Evolutionary conservation across 1,140 invertebrate species (phyloP).

Genomic region (Drosophila virilis): DNA sequence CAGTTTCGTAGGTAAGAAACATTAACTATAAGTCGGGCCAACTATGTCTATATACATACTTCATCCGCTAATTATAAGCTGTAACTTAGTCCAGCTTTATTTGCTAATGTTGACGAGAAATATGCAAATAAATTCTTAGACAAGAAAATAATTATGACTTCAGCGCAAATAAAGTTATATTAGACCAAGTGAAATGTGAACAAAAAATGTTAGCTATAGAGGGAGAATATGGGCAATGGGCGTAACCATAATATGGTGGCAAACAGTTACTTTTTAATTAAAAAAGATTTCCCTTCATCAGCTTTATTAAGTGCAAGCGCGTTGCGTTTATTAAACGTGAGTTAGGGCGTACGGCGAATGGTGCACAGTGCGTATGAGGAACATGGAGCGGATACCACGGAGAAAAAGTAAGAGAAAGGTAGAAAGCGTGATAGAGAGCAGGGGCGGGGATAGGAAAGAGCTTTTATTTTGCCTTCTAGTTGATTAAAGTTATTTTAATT

Average conservation of each 20-base stretch:
- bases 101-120: background rate
- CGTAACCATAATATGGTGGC: conserved; percentile 40
- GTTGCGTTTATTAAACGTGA: conserved; percentile 56
- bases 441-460: background rate
- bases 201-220: conserved; percentile 43
- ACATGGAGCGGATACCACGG: conserved; percentile 22
- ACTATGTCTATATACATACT: background rate
- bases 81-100: background rate
- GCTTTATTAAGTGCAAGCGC: conserved; percentile 54
- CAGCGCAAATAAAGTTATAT: conserved; percentile 40
- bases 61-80: background rate
- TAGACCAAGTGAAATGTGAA: conserved; percentile 31
- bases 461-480: conserved; percentile 44
- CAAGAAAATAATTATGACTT: conserved; percentile 35
- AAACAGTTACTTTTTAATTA: conserved; percentile 68
- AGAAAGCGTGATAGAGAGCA: conserved; percentile 1
- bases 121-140: conserved; percentile 30
- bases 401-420: conserved; percentile 12
- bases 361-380: conserved; percentile 54
- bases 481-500: conserved; percentile 65
- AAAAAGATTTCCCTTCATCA: conserved; percentile 62
- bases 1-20: background rate
- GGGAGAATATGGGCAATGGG: conserved; percentile 13
- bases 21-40: background rate
- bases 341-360: conserved; percentile 23